Percentiles rank a stretch among this genome's conserved stretches.
Evolutionary conservation across 1,140 invertebrate species (phyloP).

Genomic region (Halesus radiatus): DNA sequence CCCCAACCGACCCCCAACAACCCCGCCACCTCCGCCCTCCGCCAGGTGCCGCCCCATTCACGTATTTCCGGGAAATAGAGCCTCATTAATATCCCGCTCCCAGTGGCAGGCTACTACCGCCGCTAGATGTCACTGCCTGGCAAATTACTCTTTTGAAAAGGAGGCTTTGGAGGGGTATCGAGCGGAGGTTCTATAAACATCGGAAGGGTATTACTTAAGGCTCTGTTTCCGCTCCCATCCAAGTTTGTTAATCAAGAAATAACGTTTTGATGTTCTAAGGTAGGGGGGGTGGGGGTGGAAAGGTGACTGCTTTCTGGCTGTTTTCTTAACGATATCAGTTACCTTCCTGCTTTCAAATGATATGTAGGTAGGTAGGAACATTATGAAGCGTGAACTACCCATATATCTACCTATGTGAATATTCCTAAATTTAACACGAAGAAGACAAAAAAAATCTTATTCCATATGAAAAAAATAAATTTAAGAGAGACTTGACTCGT

Average conservation of each 20-base stretch:
- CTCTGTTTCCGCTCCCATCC: neutral
- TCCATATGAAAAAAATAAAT: no score
- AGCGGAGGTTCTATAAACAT: slow-evolving; percentile 9
- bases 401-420: no score
- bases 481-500: no score
- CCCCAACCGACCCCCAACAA: neutral
- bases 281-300: no score
- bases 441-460: no score
- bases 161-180: neutral
- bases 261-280: slow-evolving; percentile 4
- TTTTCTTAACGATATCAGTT: no score
- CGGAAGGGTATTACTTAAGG: neutral
- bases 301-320: no score
- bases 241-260: slow-evolving; percentile 21
- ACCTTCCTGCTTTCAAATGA: no score
- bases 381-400: no score
- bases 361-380: no score
- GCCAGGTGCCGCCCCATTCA: slow-evolving; percentile 23
- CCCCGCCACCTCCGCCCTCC: no score
- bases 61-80: slow-evolving; percentile 34
- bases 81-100: slow-evolving; percentile 29
- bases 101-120: neutral
- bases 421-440: no score
- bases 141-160: slow-evolving; percentile 35
- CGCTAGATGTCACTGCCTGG: slow-evolving; percentile 31